Conservation (phyloP, 2,113 vertebrate species). For the Upupa epops region DNA sequence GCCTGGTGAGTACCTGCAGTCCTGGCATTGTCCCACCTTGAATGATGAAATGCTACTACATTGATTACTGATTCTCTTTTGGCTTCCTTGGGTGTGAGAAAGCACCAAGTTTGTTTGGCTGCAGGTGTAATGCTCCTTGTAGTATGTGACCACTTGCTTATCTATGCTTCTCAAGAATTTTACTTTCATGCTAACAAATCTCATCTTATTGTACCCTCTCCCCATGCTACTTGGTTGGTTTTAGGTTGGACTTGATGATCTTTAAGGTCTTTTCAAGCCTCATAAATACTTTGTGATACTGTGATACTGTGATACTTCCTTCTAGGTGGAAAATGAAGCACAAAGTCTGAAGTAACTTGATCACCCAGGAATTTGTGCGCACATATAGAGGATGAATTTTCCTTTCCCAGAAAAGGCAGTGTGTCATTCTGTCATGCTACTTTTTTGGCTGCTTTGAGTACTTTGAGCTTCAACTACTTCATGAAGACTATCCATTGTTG, state of each 20-base stretch:
- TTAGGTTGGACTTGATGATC: too few species aligned
- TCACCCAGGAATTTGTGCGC: background rate
- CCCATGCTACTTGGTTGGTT: fast-evolving
- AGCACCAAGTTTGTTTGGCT: background rate
- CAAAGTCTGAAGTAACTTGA: background rate
- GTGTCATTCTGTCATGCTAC: background rate
- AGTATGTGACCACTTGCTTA: background rate
- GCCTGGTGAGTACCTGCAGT: background rate
- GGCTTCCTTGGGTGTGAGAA: background rate
- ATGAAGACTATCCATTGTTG: background rate
- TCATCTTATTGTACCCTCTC: background rate
- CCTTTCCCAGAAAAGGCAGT: background rate
- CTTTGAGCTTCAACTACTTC: background rate
- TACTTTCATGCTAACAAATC: background rate
- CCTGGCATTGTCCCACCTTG: background rate
- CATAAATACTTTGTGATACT: too few species aligned
- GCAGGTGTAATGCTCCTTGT: background rate
- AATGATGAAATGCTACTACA: background rate
- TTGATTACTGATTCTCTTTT: background rate
- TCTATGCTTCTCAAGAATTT: background rate
- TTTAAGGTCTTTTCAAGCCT: too few species aligned
- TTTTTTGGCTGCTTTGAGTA: background rate
- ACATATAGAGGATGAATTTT: background rate
- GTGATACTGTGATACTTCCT: too few species aligned
- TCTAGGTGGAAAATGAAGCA: background rate